Conservation (phyloP, 2,797 vertebrate genomes). For the Halcyon chelicuti region DNA sequence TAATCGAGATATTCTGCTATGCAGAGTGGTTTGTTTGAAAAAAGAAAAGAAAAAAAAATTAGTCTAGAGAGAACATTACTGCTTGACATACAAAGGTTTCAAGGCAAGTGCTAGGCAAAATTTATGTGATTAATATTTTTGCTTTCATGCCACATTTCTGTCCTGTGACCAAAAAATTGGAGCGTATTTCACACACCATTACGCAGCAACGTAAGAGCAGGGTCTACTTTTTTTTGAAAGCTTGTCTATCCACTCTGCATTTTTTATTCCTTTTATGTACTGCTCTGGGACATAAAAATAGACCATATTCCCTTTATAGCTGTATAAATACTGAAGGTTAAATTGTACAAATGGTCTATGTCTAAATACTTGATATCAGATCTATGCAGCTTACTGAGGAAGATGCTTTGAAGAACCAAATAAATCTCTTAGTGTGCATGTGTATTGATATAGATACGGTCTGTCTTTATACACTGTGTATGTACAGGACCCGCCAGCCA, state of each 20-base stretch:
- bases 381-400: background rate
- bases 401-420: background rate
- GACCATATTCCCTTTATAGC: constrained; percentile 48
- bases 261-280: constrained; percentile 72
- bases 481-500: background rate
- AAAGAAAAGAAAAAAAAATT: background rate
- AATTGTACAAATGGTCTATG: constrained; percentile 53
- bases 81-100: constrained; percentile 1
- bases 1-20: constrained; percentile 1
- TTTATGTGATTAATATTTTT: constrained; percentile 48
- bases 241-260: constrained; percentile 25
- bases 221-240: constrained; percentile 37
- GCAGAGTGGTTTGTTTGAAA: background rate
- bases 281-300: constrained; percentile 54
- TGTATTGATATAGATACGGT: rapidly evolving
- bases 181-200: constrained; percentile 57
- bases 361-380: constrained; percentile 38
- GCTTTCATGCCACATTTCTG: constrained; percentile 7
- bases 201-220: background rate
- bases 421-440: background rate
- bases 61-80: background rate
- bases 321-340: constrained; percentile 61
- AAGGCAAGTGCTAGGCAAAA: constrained; percentile 16
- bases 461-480: background rate
- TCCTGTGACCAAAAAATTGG: constrained; percentile 49